phyloP scores from a whole-genome alignment of 2,113 vertebrate species.

The Percina caprodes region DNA sequence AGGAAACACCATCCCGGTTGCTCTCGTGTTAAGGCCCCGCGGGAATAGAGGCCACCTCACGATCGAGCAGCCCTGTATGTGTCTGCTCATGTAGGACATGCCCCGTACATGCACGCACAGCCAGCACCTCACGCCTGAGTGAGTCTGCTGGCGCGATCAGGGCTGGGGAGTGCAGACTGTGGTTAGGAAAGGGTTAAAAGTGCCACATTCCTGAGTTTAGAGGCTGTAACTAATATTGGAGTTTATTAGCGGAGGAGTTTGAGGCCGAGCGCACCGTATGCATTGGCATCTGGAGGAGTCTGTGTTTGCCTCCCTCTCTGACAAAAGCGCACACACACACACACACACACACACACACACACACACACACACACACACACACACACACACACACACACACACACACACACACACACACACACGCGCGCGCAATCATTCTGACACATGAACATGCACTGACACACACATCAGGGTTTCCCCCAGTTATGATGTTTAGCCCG shows the following conservation, averaged over 20 bases:
- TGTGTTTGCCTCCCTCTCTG: constrained; percentile 20
- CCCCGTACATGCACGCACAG: constrained; percentile 65
- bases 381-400: neutral
- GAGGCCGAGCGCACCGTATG: constrained; percentile 27
- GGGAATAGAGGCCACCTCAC: constrained; percentile 70
- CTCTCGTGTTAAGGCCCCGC: constrained; percentile 64
- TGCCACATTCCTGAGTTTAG: constrained; percentile 71
- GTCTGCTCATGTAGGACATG: constrained; percentile 80
- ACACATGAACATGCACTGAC: neutral
- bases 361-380: constrained; percentile 2
- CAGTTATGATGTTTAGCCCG: no score
- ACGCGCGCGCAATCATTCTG: no score
- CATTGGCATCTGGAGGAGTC: constrained; percentile 44
- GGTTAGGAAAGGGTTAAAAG: constrained; percentile 72
- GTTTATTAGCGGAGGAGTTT: constrained; percentile 63
- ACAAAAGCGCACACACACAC: neutral
- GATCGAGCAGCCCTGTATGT: constrained; percentile 62
- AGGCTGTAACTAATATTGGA: constrained; percentile 68
- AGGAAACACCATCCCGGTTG: constrained; percentile 68
- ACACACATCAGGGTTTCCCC: neutral
- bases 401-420: neutral
- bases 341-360: neutral
- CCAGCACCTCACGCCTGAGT: constrained; percentile 71
- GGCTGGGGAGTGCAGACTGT: constrained; percentile 39
- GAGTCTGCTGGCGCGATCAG: constrained; percentile 53